phyloP scores from a whole-genome alignment of 1,140 invertebrate genomes.

The Pemphigus obesinymphae region DNA sequence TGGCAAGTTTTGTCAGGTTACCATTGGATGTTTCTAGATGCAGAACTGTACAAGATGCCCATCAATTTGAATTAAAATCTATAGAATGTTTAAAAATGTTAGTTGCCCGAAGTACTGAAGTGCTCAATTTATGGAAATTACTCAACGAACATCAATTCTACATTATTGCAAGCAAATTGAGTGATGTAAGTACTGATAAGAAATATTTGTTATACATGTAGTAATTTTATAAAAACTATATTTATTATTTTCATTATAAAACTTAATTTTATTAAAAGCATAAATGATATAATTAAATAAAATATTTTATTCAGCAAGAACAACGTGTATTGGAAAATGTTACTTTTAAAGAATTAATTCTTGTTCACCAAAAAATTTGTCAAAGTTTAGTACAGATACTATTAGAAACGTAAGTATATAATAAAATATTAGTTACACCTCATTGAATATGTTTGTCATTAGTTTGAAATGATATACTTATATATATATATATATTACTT shows the following conservation, averaged over 20 bases:
- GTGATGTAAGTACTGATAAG: slow-evolving; percentile 51
- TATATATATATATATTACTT: not conserved
- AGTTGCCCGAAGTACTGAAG: slow-evolving; percentile 77
- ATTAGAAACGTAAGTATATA: slow-evolving; percentile 22
- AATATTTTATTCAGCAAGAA: slow-evolving; percentile 20
- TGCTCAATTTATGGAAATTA: slow-evolving; percentile 89
- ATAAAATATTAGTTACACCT: not conserved
- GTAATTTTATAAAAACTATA: not conserved
- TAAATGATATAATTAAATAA: not conserved
- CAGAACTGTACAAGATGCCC: not conserved
- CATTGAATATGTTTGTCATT: not conserved
- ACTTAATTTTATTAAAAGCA: not conserved
- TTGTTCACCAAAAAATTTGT: slow-evolving; percentile 15
- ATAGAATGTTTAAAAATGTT: slow-evolving; percentile 72
- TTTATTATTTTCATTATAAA: not conserved
- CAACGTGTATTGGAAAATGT: slow-evolving; percentile 10
- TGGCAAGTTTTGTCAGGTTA: not conserved
- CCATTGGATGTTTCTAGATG: not conserved
- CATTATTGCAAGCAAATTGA: slow-evolving; percentile 61
- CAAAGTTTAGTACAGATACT: slow-evolving; percentile 33
- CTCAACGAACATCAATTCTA: slow-evolving; percentile 90
- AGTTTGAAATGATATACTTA: not conserved
- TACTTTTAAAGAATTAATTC: slow-evolving; percentile 16
- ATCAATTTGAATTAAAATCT: slow-evolving; percentile 55
- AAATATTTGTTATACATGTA: not conserved